Conservation (phyloP, 2,797 vertebrate genomes). For the Psittacula echo region DNA sequence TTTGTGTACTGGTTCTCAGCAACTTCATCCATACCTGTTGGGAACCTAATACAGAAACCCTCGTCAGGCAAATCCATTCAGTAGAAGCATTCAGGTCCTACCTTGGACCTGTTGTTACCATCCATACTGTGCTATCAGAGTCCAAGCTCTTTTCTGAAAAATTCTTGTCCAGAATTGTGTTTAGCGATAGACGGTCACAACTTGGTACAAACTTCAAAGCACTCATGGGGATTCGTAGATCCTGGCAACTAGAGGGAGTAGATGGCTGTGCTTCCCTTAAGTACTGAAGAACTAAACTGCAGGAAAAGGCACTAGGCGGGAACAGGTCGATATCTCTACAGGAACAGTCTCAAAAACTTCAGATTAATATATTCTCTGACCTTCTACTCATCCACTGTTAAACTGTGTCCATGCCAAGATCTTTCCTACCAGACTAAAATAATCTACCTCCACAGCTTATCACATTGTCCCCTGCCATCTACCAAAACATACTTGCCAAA, state of each 20-base stretch:
- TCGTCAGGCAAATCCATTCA: neutral
- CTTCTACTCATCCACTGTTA: neutral
- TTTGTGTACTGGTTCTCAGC: neutral
- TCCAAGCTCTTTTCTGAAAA: neutral
- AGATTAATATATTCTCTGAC: neutral
- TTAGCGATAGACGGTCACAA: neutral
- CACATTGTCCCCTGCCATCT: neutral
- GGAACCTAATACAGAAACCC: neutral
- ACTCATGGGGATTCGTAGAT: neutral
- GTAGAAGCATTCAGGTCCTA: neutral
- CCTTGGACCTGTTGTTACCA: neutral
- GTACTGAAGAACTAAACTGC: neutral
- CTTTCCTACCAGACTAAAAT: neutral
- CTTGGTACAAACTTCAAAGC: accelerated
- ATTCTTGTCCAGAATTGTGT: neutral
- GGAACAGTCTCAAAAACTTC: neutral
- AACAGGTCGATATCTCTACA: neutral
- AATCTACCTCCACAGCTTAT: neutral
- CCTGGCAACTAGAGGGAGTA: neutral
- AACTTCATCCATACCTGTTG: neutral
- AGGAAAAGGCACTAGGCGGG: neutral
- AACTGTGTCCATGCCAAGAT: neutral
- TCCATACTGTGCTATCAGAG: neutral
- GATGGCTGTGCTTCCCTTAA: neutral
- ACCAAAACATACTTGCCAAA: neutral